phyloP scores from a whole-genome alignment of 2,113 vertebrate genomes.

The Hippopotamus amphibius region DNA sequence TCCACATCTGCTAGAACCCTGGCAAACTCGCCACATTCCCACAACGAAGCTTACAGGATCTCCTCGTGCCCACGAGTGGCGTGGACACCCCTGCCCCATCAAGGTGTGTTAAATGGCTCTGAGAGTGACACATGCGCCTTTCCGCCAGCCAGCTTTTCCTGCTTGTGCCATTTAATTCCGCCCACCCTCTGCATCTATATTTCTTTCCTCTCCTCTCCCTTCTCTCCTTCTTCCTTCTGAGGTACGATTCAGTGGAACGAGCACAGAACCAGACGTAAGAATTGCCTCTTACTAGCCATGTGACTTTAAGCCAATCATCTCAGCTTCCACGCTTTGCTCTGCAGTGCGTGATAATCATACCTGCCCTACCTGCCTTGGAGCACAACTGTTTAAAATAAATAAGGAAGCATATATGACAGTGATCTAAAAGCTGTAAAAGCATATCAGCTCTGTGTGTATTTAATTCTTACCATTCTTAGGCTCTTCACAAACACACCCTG shows the following conservation, averaged over 20 bases:
- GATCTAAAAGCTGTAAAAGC: neutral
- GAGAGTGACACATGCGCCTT: neutral
- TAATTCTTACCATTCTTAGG: neutral
- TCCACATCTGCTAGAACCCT: neutral
- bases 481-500: neutral
- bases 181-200: neutral
- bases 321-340: neutral
- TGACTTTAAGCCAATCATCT: neutral
- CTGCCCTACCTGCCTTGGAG: neutral
- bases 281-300: neutral
- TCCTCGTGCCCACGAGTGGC: neutral
- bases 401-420: neutral
- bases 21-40: neutral
- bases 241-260: neutral
- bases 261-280: neutral
- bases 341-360: too few relatives aligned
- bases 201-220: neutral
- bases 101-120: rapidly evolving
- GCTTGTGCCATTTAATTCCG: neutral
- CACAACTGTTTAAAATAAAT: neutral
- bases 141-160: neutral
- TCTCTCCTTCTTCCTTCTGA: neutral
- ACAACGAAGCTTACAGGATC: neutral
- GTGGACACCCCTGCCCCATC: too few relatives aligned
- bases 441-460: neutral